Evolutionary conservation across 2,888 invertebrate genomes (phyloP).

Genomic region (Apotomis betuletana): DNA sequence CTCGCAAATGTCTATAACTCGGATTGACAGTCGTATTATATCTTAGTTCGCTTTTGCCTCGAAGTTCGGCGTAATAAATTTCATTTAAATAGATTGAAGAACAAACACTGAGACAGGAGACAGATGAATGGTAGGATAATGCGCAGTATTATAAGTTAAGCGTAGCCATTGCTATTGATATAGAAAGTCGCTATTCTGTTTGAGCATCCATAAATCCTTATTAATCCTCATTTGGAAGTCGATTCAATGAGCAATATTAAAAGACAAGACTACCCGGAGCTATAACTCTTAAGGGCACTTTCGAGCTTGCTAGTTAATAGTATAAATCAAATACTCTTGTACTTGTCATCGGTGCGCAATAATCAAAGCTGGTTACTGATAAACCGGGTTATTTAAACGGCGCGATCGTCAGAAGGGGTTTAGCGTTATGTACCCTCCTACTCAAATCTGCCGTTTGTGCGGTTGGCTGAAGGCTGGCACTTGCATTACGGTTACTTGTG

Average conservation of each 20-base stretch:
- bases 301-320: conserved; percentile 61
- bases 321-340: conserved; percentile 75
- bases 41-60: conserved; percentile 33
- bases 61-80: conserved; percentile 39
- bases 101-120: conserved; percentile 57
- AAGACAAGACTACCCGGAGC: conserved; percentile 58
- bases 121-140: conserved; percentile 61
- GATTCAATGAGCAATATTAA: conserved; percentile 72
- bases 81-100: conserved; percentile 54
- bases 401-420: conserved; percentile 54
- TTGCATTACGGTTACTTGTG: conserved; percentile 69
- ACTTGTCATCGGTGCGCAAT: conserved; percentile 70
- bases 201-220: conserved; percentile 68
- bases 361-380: conserved; percentile 64
- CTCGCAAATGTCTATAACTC: conserved; percentile 44
- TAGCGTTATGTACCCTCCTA: conserved; percentile 55
- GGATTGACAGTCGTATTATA: conserved; percentile 37
- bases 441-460: conserved; percentile 57
- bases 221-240: conserved; percentile 74
- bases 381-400: conserved; percentile 65
- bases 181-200: conserved; percentile 58
- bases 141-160: conserved; percentile 36
- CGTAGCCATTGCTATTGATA: conserved; percentile 39
- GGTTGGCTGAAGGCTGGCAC: conserved; percentile 54
- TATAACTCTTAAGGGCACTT: conserved; percentile 64